phyloP scores from a whole-genome alignment of 2,888 invertebrate species.

The Cryptosula pallasiana region DNA sequence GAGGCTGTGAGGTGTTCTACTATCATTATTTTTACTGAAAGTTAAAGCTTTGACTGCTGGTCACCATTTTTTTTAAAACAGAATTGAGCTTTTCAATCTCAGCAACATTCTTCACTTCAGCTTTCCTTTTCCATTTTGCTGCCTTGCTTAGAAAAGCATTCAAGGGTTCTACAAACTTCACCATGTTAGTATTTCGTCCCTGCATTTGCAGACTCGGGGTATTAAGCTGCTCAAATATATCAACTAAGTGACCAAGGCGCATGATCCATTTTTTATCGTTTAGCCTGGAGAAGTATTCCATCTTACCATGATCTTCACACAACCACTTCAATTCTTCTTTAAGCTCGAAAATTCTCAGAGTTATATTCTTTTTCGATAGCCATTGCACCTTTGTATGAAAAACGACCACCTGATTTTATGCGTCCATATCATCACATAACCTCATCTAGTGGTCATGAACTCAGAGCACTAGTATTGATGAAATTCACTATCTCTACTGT shows the following conservation, averaged over 20 bases:
- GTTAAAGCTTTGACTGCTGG: not conserved
- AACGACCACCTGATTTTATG: not conserved
- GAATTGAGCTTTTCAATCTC: not conserved
- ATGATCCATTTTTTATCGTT: not conserved
- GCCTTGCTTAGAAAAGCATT: not conserved
- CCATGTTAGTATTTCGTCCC: not conserved
- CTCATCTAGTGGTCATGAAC: not conserved
- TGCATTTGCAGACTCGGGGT: not conserved
- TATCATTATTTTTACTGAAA: not conserved
- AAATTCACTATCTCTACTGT: not conserved
- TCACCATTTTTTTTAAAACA: not conserved
- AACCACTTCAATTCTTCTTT: not conserved
- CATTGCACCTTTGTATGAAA: not conserved
- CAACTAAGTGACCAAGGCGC: conserved; percentile 3
- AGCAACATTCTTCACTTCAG: not conserved
- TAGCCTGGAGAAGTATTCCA: not conserved
- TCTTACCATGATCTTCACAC: not conserved
- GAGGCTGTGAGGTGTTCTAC: not conserved
- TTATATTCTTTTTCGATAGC: not conserved
- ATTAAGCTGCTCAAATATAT: not conserved
- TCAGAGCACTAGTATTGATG: not conserved
- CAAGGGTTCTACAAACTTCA: not conserved
- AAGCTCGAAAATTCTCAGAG: not conserved
- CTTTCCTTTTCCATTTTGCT: not conserved
- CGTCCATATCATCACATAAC: not conserved